phyloP scores from a whole-genome alignment of 2,113 vertebrate species.

The Vidua macroura region DNA sequence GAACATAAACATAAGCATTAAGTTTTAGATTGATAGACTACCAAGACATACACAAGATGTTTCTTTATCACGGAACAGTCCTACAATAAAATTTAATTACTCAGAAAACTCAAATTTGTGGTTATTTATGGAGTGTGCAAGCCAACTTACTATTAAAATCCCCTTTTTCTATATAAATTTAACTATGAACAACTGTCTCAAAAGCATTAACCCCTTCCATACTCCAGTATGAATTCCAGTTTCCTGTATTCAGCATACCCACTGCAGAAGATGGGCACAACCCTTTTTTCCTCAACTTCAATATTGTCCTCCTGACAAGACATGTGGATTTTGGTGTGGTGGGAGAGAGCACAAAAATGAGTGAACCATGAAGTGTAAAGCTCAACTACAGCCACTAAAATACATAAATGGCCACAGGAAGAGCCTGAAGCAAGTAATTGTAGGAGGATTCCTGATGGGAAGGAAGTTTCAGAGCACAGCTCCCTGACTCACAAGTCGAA shows the following conservation, averaged over 20 bases:
- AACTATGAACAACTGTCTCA: background rate
- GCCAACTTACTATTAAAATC: background rate
- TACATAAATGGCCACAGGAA: slow-evolving; percentile 32
- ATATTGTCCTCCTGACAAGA: background rate
- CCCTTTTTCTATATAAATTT: background rate
- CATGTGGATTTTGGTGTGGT: background rate
- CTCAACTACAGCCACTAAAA: background rate
- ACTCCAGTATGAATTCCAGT: background rate
- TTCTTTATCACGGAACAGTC: background rate
- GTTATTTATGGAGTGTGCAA: background rate
- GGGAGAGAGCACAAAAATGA: background rate
- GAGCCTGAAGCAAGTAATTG: slow-evolving; percentile 57
- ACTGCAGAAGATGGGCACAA: background rate
- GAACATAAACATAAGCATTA: background rate
- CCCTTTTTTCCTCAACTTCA: background rate
- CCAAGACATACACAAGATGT: background rate
- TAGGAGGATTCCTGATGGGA: slow-evolving; percentile 67
- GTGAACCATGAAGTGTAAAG: background rate
- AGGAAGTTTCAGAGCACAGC: slow-evolving; percentile 63
- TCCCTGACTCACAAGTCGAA: slow-evolving; percentile 26
- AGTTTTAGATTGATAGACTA: background rate
- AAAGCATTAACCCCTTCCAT: background rate
- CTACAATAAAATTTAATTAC: background rate
- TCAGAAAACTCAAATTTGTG: background rate
- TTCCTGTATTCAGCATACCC: background rate